Evolutionary conservation across 2,113 vertebrate genomes (phyloP).

Genomic region (Pachyramphus minor): DNA sequence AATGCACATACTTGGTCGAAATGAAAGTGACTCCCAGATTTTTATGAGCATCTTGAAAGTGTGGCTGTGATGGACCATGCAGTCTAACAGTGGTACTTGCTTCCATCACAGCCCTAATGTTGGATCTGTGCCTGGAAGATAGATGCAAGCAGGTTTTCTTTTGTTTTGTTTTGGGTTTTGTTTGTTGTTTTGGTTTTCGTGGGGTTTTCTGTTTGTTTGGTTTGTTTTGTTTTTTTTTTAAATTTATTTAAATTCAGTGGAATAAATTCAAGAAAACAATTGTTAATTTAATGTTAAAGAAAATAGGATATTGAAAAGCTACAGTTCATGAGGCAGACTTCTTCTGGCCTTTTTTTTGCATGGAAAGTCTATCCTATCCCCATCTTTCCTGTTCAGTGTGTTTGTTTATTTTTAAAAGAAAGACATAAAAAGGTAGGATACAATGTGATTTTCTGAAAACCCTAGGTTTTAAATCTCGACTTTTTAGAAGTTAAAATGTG

Average conservation of each 20-base stretch:
- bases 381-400: background rate
- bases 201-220: background rate
- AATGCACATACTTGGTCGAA: background rate
- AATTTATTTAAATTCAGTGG: background rate
- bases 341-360: background rate
- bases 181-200: background rate
- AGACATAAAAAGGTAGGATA: background rate
- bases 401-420: background rate
- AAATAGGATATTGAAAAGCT: background rate
- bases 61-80: background rate
- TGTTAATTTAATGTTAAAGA: background rate
- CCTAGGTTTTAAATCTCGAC: background rate
- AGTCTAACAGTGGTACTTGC: background rate
- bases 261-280: background rate
- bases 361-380: background rate
- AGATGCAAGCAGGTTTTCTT: background rate
- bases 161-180: background rate
- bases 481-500: background rate
- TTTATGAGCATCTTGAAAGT: constrained; percentile 26
- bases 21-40: constrained; percentile 13
- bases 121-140: constrained; percentile 1
- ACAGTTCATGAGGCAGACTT: background rate
- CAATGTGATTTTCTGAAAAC: background rate
- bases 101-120: background rate
- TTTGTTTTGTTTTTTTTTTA: background rate